These are phyloP conservation scores for Hypothenemus hampei DNA, from an alignment of 1,140 invertebrate genomes.

Conservation along the genomic window DNA sequence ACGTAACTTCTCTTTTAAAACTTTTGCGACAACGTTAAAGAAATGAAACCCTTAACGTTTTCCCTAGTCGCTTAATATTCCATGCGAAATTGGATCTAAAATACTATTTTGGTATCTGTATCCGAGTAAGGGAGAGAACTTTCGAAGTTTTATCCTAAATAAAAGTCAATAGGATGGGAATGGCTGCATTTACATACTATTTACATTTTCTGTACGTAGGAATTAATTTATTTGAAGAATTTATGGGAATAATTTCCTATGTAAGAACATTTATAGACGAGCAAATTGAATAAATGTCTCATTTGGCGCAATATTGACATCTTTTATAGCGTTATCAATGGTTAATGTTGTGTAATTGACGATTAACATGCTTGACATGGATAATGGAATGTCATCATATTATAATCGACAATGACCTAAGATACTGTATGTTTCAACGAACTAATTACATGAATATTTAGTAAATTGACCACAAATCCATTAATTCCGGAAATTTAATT, in stretches of 20 bases:
- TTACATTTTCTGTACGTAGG: conserved; percentile 26
- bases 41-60: conserved; percentile 4
- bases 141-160: conserved; percentile 26
- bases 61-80: conserved; percentile 20
- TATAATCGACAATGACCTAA: no score
- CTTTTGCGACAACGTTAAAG: conserved; percentile 10
- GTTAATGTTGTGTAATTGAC: no score
- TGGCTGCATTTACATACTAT: conserved; percentile 26
- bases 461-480: no score
- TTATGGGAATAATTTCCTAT: conserved; percentile 28
- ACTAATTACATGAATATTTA: no score
- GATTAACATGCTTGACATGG: no score
- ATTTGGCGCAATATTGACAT: no score
- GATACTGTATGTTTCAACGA: no score
- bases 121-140: conserved; percentile 20
- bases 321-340: no score
- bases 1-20: conserved; percentile 22
- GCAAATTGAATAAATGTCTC: conserved; percentile 17
- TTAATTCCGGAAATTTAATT: no score
- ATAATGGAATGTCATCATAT: no score
- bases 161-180: conserved; percentile 28
- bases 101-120: conserved; percentile 28
- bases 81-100: conserved; percentile 24
- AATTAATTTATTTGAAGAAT: conserved; percentile 28
- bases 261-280: conserved; percentile 16